Evolutionary conservation across 37 sponge, comb jelly and placozoan genomes (phyloP), one percentile per base, ranked within the genome.

Genomic region (Hexactinellida sp.): DNA sequence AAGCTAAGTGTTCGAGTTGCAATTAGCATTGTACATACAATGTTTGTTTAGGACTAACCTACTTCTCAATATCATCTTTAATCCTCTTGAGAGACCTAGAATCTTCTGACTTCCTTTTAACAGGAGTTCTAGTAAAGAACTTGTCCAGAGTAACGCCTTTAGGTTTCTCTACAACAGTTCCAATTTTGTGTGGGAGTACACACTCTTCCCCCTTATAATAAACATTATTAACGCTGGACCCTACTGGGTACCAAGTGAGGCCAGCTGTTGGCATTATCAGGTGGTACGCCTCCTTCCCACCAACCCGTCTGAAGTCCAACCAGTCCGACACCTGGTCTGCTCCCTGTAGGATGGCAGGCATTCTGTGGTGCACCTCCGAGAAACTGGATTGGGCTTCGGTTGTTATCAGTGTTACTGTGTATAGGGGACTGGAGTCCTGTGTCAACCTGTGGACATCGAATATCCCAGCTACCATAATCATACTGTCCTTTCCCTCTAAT

Each of bases 391-490:
- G 88, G 0, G 96, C 92, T 3, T 92, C 91, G n/a, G 94, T 91
- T 28, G 96, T 96, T 32, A 96, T 94, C 21, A 96, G 55, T 0
- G 92, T 89, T 51, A 88, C 94, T 0, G 94, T 91, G 88, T 87
- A 96, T 38, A 94, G 84, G 28, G 92, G 87, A 0, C 84, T 88
- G 3, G 35, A 0, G 21, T 38, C 83, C 23, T 13, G 47, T 0
- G 88, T 38, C 36, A 85, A 84, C 24, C 55, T 88, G 91, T 93
- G 92, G 0, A 91, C 51, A 55, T 96, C 96, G 88, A 91, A 93
- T 39, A 90, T 82, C 13, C 96, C 96, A 36, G 96, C 96, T 90
- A 96, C 87, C 1, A 92, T 92, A 83, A 96, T 82, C 89, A 96
- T 47, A 9, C 96, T 54, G 0, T 89, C 93, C 24, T 52, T 76